Conservation (phyloP, 2,888 invertebrate genomes). For the Plemyria rubiginata region DNA sequence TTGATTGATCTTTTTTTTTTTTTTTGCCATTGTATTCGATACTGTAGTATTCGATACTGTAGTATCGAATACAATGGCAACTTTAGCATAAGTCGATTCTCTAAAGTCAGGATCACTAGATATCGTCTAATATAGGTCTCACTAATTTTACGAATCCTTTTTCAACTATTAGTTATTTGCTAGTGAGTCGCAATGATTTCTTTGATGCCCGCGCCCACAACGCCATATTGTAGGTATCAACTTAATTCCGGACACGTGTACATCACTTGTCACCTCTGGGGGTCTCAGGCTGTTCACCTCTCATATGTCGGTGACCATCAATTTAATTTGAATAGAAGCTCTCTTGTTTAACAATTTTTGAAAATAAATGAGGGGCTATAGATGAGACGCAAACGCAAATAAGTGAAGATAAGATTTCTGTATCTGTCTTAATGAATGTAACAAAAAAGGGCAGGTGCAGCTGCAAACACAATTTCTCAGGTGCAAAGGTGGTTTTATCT, state of each 20-base stretch:
- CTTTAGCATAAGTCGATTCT: not conserved
- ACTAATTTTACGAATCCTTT: not conserved
- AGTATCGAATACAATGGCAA: not conserved
- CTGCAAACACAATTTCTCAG: constrained; percentile 7
- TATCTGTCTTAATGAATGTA: no score
- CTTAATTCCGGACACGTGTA: constrained; percentile 20
- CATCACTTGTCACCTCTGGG: constrained; percentile 24
- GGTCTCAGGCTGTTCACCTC: constrained; percentile 25
- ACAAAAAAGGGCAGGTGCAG: constrained; percentile 13
- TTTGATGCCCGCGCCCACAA: constrained; percentile 4
- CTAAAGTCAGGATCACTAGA: not conserved
- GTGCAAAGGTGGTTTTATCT: constrained; percentile 22
- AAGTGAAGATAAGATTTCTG: not conserved
- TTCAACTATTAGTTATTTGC: not conserved
- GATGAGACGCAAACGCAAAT: not conserved
- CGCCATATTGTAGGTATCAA: constrained; percentile 7
- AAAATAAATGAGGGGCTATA: not conserved
- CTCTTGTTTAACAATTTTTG: not conserved
- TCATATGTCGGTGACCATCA: constrained; percentile 3
- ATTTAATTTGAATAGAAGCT: constrained; percentile 15
- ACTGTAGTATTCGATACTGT: no score
- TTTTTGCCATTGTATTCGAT: no score
- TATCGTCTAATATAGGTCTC: no score
- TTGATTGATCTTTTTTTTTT: no score
- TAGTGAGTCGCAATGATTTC: constrained; percentile 15